Evolutionary conservation across 2,888 invertebrate species (phyloP), one percentile per base, ranked within the genome.

Genomic region (Carterocephalus palaemon): DNA sequence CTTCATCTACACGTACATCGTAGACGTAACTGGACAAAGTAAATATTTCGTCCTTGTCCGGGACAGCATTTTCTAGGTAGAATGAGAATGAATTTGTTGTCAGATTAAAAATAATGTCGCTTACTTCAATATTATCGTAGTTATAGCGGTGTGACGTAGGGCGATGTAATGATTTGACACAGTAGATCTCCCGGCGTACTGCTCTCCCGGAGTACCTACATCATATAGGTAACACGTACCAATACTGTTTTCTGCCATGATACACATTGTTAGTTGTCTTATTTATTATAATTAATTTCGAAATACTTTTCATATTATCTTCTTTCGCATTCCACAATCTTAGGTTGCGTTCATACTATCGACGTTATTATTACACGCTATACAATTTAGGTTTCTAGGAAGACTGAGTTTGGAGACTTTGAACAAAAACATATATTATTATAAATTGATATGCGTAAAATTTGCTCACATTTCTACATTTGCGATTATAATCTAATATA

Each of bases 381-480:
- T 65, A 74, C 66, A 69, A 63, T 70, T 71, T 80, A 78, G 64
- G 70, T 84, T 81, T 78, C 74, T 76, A 75, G 69, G 67, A 84
- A 84, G 85, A 84, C 84, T 84, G 85, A 83, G 70, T 70, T 71
- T 70, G 73, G 77, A 75, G 76, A 81, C 75, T 72, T 69, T 65
- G 70, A 36, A 43, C 32, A 46, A 26, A 48, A 49, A 39, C 40
- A 43, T 31, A 31, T 23, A 37, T 37, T 37, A 45, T 37, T 31
- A 31, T 36, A 28, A 31, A 45, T 37, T 37, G 43, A 45, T 31
- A 37, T 37, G 37, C 36, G 37, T 45, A 45, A 45, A 45, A 45
- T 45, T 66, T 84, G 84, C 84, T 84, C 83, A 85, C 57, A 61
- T 70, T 73, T 73, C 64, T 59, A 50, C 28, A 34, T 49, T 46